phyloP scores from a whole-genome alignment of 2,888 invertebrate genomes.

The Boloria selene region DNA sequence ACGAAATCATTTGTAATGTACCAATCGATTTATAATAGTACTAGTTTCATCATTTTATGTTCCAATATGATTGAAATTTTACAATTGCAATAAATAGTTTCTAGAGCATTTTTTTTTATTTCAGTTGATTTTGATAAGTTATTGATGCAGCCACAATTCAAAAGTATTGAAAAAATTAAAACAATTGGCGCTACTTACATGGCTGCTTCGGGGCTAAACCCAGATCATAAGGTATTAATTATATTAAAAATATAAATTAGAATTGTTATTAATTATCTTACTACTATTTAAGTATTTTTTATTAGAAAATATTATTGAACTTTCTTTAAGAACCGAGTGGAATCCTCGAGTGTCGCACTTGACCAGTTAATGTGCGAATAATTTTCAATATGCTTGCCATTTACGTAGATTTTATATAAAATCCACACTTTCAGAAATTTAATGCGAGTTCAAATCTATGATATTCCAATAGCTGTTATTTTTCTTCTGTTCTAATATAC shows the following conservation, averaged over 20 bases:
- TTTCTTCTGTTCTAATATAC: too few relatives aligned
- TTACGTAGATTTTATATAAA: too few relatives aligned
- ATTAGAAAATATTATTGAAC: too few relatives aligned
- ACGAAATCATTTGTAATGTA: slow-evolving; percentile 97
- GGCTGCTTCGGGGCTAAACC: slow-evolving; percentile 97
- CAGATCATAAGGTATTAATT: slow-evolving; percentile 83
- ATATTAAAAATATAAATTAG: background rate
- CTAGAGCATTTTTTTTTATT: slow-evolving; percentile 44
- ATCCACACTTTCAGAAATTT: too few relatives aligned
- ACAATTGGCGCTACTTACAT: slow-evolving; percentile 97
- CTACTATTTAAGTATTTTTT: too few relatives aligned
- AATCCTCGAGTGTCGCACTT: too few relatives aligned
- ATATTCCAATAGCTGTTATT: too few relatives aligned
- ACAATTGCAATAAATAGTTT: background rate
- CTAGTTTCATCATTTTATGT: background rate
- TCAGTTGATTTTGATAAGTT: slow-evolving; percentile 94
- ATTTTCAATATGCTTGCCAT: too few relatives aligned
- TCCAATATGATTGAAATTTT: background rate
- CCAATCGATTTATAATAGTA: slow-evolving; percentile 44
- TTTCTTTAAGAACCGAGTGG: too few relatives aligned
- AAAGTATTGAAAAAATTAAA: slow-evolving; percentile 96
- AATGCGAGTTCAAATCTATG: too few relatives aligned
- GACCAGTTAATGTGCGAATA: too few relatives aligned
- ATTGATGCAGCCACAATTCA: slow-evolving; percentile 91
- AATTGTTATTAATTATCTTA: background rate